Evolutionary conservation across 2,113 vertebrate species (phyloP).

Genomic region (Sceloporus undulatus): DNA sequence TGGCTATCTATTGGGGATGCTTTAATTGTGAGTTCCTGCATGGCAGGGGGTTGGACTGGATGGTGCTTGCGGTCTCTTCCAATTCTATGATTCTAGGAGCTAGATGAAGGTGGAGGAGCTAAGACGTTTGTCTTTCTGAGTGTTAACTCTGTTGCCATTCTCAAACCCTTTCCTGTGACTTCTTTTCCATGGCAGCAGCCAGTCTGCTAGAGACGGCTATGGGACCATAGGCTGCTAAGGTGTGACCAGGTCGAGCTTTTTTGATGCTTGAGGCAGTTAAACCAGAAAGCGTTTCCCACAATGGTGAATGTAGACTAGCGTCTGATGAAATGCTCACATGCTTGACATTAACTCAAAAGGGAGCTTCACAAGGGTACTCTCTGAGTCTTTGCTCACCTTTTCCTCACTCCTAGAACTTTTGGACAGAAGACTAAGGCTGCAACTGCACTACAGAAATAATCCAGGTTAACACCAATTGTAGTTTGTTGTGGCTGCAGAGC

Average conservation of each 20-base stretch:
- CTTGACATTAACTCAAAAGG: background rate
- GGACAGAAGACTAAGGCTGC: too few relatives aligned
- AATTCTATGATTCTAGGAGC: too few relatives aligned
- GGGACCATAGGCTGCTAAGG: background rate
- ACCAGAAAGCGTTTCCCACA: background rate
- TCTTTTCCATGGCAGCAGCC: background rate
- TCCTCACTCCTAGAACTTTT: background rate
- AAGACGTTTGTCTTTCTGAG: background rate
- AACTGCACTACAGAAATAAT: too few relatives aligned
- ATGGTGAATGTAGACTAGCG: too few relatives aligned
- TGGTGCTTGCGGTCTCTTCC: too few relatives aligned
- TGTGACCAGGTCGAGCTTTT: background rate
- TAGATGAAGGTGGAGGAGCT: background rate
- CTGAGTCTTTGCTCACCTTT: too few relatives aligned
- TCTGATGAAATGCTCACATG: background rate
- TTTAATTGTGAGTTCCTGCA: too few relatives aligned
- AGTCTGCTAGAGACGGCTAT: background rate
- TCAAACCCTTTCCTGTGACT: background rate
- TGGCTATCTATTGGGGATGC: too few relatives aligned
- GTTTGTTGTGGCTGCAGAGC: too few relatives aligned
- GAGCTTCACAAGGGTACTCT: too few relatives aligned
- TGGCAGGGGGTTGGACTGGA: too few relatives aligned
- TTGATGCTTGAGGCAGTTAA: background rate
- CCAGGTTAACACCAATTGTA: too few relatives aligned
- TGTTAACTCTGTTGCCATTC: background rate